These are phyloP conservation scores for Vireo altiloquus DNA, from an alignment of 2,113 vertebrate species.

Conservation along the genomic window DNA sequence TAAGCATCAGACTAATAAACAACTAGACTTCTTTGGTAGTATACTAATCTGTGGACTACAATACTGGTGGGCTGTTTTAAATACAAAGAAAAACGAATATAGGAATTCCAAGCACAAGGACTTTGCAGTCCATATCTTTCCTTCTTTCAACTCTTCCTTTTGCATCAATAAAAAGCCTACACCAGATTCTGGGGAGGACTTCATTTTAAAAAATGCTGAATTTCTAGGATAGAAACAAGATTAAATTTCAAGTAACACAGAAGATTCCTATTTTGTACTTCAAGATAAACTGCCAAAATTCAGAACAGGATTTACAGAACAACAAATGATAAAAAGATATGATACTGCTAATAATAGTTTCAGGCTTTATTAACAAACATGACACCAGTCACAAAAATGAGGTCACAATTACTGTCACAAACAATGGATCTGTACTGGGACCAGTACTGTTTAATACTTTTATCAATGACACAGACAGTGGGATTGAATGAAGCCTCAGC, in stretches of 20 bases:
- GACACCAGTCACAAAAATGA: neutral
- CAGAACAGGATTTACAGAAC: neutral
- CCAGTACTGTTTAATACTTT: neutral
- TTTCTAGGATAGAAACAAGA: neutral
- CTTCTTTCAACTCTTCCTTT: neutral
- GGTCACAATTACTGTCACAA: neutral
- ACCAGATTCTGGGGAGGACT: neutral
- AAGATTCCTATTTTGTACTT: neutral
- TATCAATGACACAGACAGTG: fast-evolving
- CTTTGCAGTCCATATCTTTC: fast-evolving
- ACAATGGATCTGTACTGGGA: neutral
- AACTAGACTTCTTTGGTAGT: neutral
- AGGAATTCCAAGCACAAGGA: neutral
- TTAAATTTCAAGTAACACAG: neutral
- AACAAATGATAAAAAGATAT: neutral
- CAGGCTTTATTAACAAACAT: neutral
- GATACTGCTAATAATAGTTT: neutral
- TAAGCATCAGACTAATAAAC: neutral
- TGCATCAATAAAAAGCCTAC: neutral
- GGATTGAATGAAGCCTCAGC: neutral
- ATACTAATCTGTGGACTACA: neutral
- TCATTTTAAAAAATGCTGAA: neutral
- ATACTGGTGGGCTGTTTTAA: neutral
- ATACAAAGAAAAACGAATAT: neutral
- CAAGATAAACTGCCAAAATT: neutral